Evolutionary conservation across 2,113 vertebrate species (phyloP).

Genomic region (Solea solea): DNA sequence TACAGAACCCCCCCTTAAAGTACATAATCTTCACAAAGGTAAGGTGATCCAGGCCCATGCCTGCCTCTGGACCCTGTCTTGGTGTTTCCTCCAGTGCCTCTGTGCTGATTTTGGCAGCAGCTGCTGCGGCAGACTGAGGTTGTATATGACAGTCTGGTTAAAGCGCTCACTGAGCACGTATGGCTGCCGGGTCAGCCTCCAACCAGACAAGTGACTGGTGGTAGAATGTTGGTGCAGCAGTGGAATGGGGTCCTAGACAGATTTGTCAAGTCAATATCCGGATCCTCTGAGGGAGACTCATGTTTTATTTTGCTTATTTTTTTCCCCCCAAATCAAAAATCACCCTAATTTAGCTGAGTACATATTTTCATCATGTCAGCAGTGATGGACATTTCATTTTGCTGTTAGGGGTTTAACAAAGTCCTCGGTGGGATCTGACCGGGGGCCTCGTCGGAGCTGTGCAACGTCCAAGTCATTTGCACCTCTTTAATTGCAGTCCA

Average conservation of each 20-base stretch:
- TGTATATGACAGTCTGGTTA: background rate
- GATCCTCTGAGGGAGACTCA: background rate
- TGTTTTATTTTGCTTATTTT: background rate
- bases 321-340: background rate
- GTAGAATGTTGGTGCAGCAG: constrained; percentile 14
- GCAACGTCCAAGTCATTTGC: background rate
- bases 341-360: background rate
- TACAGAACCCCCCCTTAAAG: constrained; percentile 54
- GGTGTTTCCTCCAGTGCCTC: constrained; percentile 17
- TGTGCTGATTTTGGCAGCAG: constrained; percentile 62
- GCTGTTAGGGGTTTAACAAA: background rate
- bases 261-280: background rate
- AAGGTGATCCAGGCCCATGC: constrained; percentile 61
- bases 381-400: background rate
- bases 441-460: background rate
- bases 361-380: background rate
- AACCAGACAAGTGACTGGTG: constrained; percentile 1
- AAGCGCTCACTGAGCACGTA: constrained; percentile 18
- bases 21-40: constrained; percentile 61
- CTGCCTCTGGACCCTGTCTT: constrained; percentile 63
- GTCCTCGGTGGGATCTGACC: constrained; percentile 3
- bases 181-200: no score
- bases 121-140: constrained; percentile 10
- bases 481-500: constrained; percentile 20
- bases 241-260: background rate